Percentiles rank a stretch among this genome's conserved stretches.
phyloP scores from a whole-genome alignment of 2,888 invertebrate species.

The Agapostemon virescens region DNA sequence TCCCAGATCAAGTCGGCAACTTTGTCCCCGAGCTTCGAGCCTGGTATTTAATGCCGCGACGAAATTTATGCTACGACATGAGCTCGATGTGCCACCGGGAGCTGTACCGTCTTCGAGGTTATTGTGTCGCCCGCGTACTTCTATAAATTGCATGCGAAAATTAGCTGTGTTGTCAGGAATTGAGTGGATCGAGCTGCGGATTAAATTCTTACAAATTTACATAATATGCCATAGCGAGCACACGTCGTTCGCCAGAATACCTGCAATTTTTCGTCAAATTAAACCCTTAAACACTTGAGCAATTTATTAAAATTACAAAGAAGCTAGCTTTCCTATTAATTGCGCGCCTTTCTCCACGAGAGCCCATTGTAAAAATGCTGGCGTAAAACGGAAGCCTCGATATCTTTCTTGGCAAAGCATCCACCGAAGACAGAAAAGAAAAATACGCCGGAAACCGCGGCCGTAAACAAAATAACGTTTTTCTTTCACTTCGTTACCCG shows the following conservation, averaged over 20 bases:
- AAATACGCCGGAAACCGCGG: background rate
- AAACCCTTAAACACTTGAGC: background rate
- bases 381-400: background rate
- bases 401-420: background rate
- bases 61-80: constrained; percentile 42
- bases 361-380: background rate
- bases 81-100: constrained; percentile 18
- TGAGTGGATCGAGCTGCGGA: background rate
- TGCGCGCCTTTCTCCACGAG: background rate
- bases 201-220: background rate
- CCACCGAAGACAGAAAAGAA: background rate
- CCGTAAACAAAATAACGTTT: constrained; percentile 17
- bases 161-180: background rate
- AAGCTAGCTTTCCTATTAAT: too few relatives aligned
- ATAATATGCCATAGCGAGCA: background rate
- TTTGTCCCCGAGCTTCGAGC: constrained; percentile 21
- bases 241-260: background rate
- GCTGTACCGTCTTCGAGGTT: constrained; percentile 34
- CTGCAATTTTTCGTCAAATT: background rate
- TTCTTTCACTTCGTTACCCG: constrained; percentile 40
- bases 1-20: constrained; percentile 37
- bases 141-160: background rate
- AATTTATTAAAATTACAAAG: too few relatives aligned
- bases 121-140: constrained; percentile 14
- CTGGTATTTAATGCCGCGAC: constrained; percentile 37